Conservation (phyloP, 2,113 vertebrate species). For the Stictonetta naevosa region DNA sequence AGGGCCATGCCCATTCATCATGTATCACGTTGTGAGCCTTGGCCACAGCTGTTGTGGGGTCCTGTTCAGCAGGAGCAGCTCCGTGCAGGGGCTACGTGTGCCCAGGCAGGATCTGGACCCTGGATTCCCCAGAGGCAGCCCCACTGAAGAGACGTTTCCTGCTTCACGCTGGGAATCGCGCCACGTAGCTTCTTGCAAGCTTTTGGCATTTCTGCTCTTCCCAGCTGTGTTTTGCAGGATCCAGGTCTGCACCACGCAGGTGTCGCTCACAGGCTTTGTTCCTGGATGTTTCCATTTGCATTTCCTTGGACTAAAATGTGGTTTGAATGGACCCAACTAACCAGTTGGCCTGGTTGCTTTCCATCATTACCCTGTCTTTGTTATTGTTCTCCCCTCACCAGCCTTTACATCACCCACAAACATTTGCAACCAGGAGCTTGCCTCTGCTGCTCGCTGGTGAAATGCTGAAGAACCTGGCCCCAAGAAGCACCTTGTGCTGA, state of each 20-base stretch:
- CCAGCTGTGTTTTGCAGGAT: neutral
- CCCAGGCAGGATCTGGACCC: fast-evolving
- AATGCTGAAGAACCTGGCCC: neutral
- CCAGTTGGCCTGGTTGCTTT: neutral
- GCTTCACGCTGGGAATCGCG: fast-evolving
- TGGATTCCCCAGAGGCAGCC: neutral
- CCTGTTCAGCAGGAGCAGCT: neutral
- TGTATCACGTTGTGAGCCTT: fast-evolving
- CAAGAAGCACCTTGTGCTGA: neutral
- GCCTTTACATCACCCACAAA: neutral
- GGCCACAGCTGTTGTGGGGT: fast-evolving
- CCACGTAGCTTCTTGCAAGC: fast-evolving
- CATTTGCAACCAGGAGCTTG: neutral
- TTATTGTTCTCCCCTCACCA: neutral
- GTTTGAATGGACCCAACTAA: neutral
- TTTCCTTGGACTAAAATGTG: neutral
- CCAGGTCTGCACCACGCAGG: neutral
- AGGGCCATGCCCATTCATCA: fast-evolving
- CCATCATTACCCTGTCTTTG: neutral
- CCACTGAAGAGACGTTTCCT: neutral
- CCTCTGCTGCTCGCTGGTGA: fast-evolving
- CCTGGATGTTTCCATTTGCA: neutral
- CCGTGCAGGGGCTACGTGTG: fast-evolving
- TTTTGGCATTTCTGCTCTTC: neutral
- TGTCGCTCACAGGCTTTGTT: neutral